Conservation (phyloP, 2,113 vertebrate species). For the Indicator maculatus region DNA sequence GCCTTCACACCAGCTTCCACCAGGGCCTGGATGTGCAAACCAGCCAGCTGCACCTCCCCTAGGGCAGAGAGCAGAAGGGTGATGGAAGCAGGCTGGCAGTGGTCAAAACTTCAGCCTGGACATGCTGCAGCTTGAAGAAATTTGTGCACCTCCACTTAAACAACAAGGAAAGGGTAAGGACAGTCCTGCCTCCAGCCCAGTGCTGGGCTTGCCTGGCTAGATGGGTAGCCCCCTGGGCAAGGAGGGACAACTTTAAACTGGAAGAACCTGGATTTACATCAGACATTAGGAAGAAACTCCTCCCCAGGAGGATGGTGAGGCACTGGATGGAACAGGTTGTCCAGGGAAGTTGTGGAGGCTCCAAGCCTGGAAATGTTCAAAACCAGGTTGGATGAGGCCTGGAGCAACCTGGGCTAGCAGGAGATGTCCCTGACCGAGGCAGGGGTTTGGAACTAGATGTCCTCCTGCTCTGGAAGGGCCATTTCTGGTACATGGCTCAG, state of each 20-base stretch:
- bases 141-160: background rate
- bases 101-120: background rate
- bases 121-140: fast-evolving
- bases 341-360: too few species aligned
- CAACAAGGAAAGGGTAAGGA: background rate
- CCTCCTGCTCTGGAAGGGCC: background rate
- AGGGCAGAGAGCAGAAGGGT: background rate
- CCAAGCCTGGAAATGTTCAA: too few species aligned
- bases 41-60: constrained; percentile 92
- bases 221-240: too few species aligned
- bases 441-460: too few species aligned
- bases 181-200: background rate
- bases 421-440: too few species aligned
- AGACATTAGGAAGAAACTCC: too few species aligned
- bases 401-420: too few species aligned
- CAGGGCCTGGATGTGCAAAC: constrained; percentile 86
- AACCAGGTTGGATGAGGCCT: too few species aligned
- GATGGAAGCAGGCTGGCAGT: background rate
- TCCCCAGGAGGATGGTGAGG: too few species aligned
- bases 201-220: background rate
- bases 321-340: too few species aligned
- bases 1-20: constrained; percentile 86
- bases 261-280: too few species aligned
- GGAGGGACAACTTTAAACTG: too few species aligned
- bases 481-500: background rate